Evolutionary conservation across 2,888 invertebrate species (phyloP), one percentile per base, ranked within the genome.

Genomic region (Trachelus tabidus): DNA sequence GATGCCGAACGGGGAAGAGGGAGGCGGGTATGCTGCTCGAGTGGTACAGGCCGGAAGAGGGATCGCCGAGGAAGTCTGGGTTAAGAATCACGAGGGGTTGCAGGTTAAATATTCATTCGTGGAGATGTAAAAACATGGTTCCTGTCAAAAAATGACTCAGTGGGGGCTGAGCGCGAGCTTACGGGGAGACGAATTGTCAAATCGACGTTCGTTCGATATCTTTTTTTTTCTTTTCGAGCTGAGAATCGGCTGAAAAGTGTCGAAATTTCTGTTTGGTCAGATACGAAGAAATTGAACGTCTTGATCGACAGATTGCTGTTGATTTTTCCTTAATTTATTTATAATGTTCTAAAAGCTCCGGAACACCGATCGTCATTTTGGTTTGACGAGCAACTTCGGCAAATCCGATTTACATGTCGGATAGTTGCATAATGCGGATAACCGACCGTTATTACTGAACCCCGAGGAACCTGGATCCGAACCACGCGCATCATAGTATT

Each of bases 401-500:
- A 79, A 84, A 85, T 85, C 83, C 79, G 83, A 85, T 85, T 85
- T 85, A 80, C 82, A 75, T 71, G 79, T 77, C 77, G 81, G 82
- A 83, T 77, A 80, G 80, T 73, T 82, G 82, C 82, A 82, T 85
- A 85, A 85, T 85, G 82, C 85, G 76, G 78, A 84, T 81, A 84
- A 82, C 80, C 81, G 84, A 84, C 56, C 33, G 71, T 71, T 71
- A 31, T 71, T 30, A 71, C 12, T 3, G 12, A 31, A 31, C 31
- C 9, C 56, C 15, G 31, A 71, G 71, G 31, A 34, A 71, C 12
- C 31, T 15, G 71, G 33, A 34, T 23, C 15, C 30, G 71, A 15
- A 31, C 33, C 71, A 34, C 33, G 31, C 11, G 71, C 31, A 31
- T 15, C 31, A n/a, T 12, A 31, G 31, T 23, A 71, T 71, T 15